Evolutionary conservation across 2,797 vertebrate species (phyloP), one percentile per base, ranked within the genome.

Genomic region (Urophycis tenuis): DNA sequence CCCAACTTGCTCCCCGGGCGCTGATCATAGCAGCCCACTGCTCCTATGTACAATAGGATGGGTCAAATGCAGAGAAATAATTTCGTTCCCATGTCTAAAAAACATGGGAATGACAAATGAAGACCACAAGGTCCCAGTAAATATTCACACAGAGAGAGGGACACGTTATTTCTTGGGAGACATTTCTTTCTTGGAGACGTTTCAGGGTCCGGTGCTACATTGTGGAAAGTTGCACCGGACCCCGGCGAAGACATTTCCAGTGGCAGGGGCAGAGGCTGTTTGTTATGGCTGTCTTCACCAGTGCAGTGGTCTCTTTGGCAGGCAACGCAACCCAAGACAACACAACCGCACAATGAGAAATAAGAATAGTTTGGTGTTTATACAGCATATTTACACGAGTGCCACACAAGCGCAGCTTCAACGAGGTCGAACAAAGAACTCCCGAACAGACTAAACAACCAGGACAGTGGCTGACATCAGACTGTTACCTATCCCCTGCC

Each of bases 241-340:
- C 60, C 60, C 29, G 60, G n/a, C 14, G 2, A 29, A 67, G 60
- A 25, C 25, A 11, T 67, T 67, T 67, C 60, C 69, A 71, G 69
- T 19, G 1, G 31, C 30, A 71, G 69, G 14, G 22, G 22, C 32
- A 71, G 30, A 71, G 69, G 69, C 30, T 75, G 77, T 32, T 0
- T 89, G 87, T 90, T 91, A 90, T 90, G 89, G 77, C 87, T 89
- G 76, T 10, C 41, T 78, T 84, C 87, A 85, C 69, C 82, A 81
- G 85, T 83, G 88, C 81, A 84, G 81, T 60, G 31, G 71, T 60
- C 71, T 29, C 69, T 75, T 78, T 78, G 75, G 75, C 79, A 82
- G 84, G 36, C 75, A 74, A 41, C 79, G 79, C 82, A 83, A 74
- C 85, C 84, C 67, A n/a, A n/a, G n/a, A n/a, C n/a, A n/a, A n/a